Conservation (phyloP, 2,113 vertebrate species). For the Xyrauchen texanus region DNA sequence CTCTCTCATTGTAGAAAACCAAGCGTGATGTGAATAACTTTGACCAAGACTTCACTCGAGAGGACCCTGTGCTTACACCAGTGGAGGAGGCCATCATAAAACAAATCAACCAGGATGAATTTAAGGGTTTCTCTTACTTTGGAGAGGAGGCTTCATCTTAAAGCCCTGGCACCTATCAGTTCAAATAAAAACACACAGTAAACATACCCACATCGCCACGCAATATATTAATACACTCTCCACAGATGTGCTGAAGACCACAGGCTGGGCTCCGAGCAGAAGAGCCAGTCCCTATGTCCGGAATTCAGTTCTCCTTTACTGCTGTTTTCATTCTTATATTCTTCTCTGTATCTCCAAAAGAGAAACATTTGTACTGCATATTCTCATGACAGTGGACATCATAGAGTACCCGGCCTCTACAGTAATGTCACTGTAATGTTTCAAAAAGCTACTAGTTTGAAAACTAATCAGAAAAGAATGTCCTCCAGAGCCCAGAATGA, state of each 20-base stretch:
- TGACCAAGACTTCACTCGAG: constrained; percentile 98
- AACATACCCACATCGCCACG: constrained; percentile 25
- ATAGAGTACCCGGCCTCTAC: constrained; percentile 6
- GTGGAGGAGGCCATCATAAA: constrained; percentile 96
- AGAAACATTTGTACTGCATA: constrained; percentile 3
- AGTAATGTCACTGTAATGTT: not conserved
- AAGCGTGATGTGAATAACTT: constrained; percentile 99
- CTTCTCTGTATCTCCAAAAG: not conserved
- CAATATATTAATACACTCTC: constrained; percentile 37
- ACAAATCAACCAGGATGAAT: constrained; percentile 99
- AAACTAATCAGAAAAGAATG: constrained; percentile 37
- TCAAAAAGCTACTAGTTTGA: not conserved
- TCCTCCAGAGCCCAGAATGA: constrained; percentile 16
- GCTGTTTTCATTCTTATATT: constrained; percentile 30
- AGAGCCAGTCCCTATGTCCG: too few relatives aligned
- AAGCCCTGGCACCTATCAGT: constrained; percentile 48
- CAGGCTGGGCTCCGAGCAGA: not conserved
- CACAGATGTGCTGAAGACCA: too few relatives aligned
- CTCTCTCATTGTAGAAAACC: constrained; percentile 84
- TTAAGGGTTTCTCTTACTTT: constrained; percentile 98
- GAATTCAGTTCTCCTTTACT: constrained; percentile 25
- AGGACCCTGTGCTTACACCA: constrained; percentile 92
- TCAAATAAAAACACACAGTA: not conserved
- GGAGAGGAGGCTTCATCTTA: constrained; percentile 90
- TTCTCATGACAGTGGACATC: constrained; percentile 34